These are phyloP conservation scores for Schizopygopsis malacanthus DNA, from an alignment of 2,797 vertebrate species.

Conservation along the genomic window DNA sequence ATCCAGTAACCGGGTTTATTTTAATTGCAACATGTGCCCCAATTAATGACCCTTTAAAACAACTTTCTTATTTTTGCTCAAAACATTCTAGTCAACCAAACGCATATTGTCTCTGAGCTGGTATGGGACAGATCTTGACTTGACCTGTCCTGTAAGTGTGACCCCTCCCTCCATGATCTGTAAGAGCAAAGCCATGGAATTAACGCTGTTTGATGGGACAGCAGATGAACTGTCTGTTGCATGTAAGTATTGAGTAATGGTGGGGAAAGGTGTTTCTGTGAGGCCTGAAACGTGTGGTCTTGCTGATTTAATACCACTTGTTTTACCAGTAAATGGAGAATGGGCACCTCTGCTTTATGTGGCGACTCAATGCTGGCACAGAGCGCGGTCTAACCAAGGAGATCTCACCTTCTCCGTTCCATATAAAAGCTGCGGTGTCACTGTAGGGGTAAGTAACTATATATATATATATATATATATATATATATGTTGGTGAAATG, in stretches of 20 bases:
- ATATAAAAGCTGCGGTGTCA: slow-evolving; percentile 59
- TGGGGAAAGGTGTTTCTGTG: background rate
- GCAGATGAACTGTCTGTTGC: slow-evolving; percentile 10
- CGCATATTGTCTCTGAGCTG: slow-evolving; percentile 50
- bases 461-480: no score
- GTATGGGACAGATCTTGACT: background rate
- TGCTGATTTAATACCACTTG: background rate
- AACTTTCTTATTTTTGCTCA: background rate
- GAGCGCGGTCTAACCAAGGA: slow-evolving; percentile 38
- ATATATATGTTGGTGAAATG: no score
- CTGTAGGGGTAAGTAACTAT: background rate
- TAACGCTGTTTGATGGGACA: background rate
- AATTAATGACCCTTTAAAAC: background rate
- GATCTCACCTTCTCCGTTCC: slow-evolving; percentile 62
- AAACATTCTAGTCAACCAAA: background rate
- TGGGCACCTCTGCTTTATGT: slow-evolving; percentile 53
- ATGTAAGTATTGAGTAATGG: slow-evolving; percentile 3
- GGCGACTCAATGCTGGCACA: slow-evolving; percentile 34
- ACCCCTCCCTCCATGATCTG: background rate
- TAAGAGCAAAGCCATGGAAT: background rate
- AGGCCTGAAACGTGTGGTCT: background rate
- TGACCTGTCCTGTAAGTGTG: background rate
- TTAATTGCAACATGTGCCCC: background rate
- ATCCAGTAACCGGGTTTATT: background rate
- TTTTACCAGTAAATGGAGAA: slow-evolving; percentile 64